Percentiles rank a stretch among this genome's conserved stretches.
phyloP scores from a whole-genome alignment of 2,113 vertebrate species.

The Urocynchramus pylzowi region DNA sequence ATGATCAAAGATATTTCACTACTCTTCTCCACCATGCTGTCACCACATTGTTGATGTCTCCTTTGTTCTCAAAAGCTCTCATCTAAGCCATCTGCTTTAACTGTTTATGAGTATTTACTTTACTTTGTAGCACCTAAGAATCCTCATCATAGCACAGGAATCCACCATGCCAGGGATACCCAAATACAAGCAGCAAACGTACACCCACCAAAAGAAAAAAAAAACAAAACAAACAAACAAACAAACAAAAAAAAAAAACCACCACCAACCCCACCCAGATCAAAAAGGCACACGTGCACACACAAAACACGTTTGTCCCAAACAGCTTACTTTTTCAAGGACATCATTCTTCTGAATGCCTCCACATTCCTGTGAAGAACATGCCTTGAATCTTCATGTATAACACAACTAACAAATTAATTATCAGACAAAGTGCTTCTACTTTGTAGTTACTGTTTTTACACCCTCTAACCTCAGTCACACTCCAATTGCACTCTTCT shows the following conservation, averaged over 20 bases:
- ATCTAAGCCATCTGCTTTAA: background rate
- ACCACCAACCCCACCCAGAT: too few species aligned
- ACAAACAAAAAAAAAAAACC: too few species aligned
- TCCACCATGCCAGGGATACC: background rate
- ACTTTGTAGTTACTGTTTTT: background rate
- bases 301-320: background rate
- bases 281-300: too few species aligned
- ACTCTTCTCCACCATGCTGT: background rate
- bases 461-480: background rate
- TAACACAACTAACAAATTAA: background rate
- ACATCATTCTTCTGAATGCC: background rate
- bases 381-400: accelerated
- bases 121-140: background rate
- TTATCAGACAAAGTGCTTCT: background rate
- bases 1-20: background rate
- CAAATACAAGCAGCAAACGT: background rate
- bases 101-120: background rate
- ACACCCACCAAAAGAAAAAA: background rate
- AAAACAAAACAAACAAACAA: background rate
- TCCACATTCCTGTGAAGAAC: background rate
- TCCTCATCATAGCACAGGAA: background rate
- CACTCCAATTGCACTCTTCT: background rate
- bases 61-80: background rate
- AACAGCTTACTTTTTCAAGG: background rate
- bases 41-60: background rate